A percentile compares a stretch with the other conserved stretches of the same genome.
Evolutionary conservation across 2,113 vertebrate species (phyloP).

Genomic region (Platichthys stellatus): DNA sequence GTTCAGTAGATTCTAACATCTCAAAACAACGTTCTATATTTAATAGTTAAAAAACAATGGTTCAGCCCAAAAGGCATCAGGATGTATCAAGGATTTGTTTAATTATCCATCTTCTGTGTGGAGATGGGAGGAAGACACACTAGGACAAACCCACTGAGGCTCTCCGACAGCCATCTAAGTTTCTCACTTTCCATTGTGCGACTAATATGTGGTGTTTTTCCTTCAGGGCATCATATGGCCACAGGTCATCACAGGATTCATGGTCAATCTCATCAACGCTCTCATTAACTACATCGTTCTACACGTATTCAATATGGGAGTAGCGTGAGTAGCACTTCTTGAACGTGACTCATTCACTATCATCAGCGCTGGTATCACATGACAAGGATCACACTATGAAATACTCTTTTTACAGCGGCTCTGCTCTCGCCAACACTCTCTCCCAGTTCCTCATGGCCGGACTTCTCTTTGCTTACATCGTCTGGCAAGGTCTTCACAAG

Average conservation of each 20-base stretch:
- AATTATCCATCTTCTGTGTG: too few species aligned
- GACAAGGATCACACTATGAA: not conserved
- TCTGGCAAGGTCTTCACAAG: conserved; percentile 86
- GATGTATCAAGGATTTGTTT: too few species aligned
- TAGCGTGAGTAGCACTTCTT: conserved; percentile 85
- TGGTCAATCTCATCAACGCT: conserved; percentile 88
- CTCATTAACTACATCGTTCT: conserved; percentile 89
- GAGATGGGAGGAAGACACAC: too few species aligned
- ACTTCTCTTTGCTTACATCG: conserved; percentile 83
- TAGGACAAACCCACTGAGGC: too few species aligned
- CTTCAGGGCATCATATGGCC: conserved; percentile 91
- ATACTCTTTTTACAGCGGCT: conserved; percentile 81
- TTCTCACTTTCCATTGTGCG: not conserved
- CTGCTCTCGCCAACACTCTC: conserved; percentile 86
- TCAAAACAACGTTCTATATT: too few species aligned
- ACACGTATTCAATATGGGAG: conserved; percentile 83
- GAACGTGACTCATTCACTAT: not conserved
- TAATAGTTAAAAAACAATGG: too few species aligned
- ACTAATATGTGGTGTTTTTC: not conserved
- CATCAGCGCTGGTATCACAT: not conserved
- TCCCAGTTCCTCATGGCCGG: conserved; percentile 84
- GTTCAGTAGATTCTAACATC: too few species aligned
- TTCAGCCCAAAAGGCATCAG: too few species aligned
- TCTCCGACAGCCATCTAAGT: not conserved
- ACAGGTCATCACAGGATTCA: conserved; percentile 86